phyloP scores from a whole-genome alignment of 2,888 invertebrate species.

The Thecocarcelia acutangulata region DNA sequence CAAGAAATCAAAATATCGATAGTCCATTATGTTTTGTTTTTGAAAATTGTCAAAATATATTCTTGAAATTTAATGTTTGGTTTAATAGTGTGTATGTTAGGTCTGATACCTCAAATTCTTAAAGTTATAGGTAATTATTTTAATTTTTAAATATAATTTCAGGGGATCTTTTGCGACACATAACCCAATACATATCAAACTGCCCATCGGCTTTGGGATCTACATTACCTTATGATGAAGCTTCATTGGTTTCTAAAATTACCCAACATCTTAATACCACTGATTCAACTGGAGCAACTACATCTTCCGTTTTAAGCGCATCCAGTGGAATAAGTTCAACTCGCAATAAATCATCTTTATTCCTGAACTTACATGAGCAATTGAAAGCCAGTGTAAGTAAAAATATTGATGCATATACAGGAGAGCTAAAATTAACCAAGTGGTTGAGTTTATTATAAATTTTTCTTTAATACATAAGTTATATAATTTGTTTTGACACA shows the following conservation, averaged over 20 bases:
- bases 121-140: not conserved
- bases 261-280: slow-evolving; percentile 72
- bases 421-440: no score
- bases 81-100: slow-evolving; percentile 26
- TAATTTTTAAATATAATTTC: not conserved
- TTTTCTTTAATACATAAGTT: no score
- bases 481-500: no score
- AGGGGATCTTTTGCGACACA: slow-evolving; percentile 75
- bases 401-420: not conserved
- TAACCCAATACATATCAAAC: slow-evolving; percentile 76
- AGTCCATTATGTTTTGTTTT: no score
- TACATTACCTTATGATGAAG: slow-evolving; percentile 75
- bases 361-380: slow-evolving; percentile 76
- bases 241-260: slow-evolving; percentile 75
- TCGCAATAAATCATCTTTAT: slow-evolving; percentile 72
- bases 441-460: no score
- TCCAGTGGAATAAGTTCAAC: slow-evolving; percentile 50
- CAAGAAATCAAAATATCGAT: not conserved
- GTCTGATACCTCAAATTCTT: not conserved
- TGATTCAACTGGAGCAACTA: slow-evolving; percentile 39
- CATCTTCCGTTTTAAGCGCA: slow-evolving; percentile 27
- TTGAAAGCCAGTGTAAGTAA: slow-evolving; percentile 75
- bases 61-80: slow-evolving; percentile 41
- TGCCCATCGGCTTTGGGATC: slow-evolving; percentile 74
- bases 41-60: no score